These are phyloP conservation scores for Scaeva pyrastri DNA, from an alignment of 2,888 invertebrate genomes.

Conservation along the genomic window DNA sequence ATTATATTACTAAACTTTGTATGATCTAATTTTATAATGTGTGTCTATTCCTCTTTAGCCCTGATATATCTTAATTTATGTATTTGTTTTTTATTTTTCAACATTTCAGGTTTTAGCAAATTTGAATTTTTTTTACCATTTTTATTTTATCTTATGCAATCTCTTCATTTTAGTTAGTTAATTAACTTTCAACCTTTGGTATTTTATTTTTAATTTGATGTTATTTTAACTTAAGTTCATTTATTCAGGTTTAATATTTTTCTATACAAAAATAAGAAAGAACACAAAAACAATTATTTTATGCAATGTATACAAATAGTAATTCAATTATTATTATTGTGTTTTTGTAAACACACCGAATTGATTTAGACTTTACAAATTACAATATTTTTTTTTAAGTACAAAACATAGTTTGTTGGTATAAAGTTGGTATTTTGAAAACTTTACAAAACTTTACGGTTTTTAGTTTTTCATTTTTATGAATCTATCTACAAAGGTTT, in stretches of 20 bases:
- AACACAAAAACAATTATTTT: not conserved
- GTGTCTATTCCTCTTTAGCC: conserved; percentile 22
- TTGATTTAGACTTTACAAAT: conserved; percentile 60
- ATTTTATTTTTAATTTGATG: conserved; percentile 32
- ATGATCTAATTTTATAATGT: conserved; percentile 8
- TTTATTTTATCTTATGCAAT: not conserved
- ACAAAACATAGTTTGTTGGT: conserved; percentile 40
- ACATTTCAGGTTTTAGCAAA: conserved; percentile 22
- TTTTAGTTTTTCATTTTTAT: conserved; percentile 28
- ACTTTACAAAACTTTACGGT: not conserved
- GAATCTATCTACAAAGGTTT: conserved; percentile 36
- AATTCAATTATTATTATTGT: conserved; percentile 55
- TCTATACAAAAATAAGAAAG: not conserved
- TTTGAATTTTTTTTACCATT: conserved; percentile 28
- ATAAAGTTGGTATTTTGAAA: not conserved
- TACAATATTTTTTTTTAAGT: conserved; percentile 24
- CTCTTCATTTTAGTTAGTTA: not conserved
- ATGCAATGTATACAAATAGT: not conserved
- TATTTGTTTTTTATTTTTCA: not conserved
- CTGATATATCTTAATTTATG: conserved; percentile 20
- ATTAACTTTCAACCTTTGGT: not conserved
- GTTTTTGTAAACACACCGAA: conserved; percentile 77
- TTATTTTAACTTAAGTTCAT: conserved; percentile 4
- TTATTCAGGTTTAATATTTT: conserved; percentile 37
- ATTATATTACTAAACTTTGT: not conserved